A percentile compares a stretch with the other conserved stretches of the same genome.
Evolutionary conservation across 2,113 vertebrate genomes (phyloP).

Genomic region (Malurus cyaneus): DNA sequence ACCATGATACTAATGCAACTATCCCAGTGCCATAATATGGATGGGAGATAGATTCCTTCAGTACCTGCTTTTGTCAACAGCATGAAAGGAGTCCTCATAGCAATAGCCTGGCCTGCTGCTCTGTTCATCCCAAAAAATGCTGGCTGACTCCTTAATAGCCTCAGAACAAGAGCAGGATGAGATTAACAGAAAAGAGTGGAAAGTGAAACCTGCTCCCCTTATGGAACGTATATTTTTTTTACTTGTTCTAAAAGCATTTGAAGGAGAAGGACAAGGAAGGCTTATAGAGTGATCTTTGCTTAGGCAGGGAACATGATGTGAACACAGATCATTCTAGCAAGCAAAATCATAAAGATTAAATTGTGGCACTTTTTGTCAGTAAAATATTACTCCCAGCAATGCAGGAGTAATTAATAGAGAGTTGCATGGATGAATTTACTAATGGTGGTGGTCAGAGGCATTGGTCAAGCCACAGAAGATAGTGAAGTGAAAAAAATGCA

Average conservation of each 20-base stretch:
- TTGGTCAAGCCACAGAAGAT: background rate
- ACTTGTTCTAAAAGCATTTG: background rate
- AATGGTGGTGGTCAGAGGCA: background rate
- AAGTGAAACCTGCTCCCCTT: background rate
- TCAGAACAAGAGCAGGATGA: background rate
- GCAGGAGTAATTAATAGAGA: background rate
- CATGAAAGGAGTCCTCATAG: background rate
- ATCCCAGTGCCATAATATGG: background rate
- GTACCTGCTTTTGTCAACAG: background rate
- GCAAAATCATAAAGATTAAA: background rate
- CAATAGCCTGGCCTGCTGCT: background rate
- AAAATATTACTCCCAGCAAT: background rate
- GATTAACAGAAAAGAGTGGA: background rate
- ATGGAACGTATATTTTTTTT: background rate
- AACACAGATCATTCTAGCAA: background rate
- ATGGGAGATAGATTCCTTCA: background rate
- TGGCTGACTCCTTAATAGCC: background rate
- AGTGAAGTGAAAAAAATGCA: background rate
- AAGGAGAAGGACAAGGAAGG: background rate
- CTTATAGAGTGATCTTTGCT: background rate
- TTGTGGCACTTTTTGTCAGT: background rate
- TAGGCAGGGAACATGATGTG: background rate
- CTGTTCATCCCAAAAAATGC: background rate
- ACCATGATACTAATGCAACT: background rate
- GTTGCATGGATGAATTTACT: background rate